These are phyloP conservation scores for Doryteuthis pealeii DNA, from an alignment of 1,140 invertebrate species.

Conservation along the genomic window DNA sequence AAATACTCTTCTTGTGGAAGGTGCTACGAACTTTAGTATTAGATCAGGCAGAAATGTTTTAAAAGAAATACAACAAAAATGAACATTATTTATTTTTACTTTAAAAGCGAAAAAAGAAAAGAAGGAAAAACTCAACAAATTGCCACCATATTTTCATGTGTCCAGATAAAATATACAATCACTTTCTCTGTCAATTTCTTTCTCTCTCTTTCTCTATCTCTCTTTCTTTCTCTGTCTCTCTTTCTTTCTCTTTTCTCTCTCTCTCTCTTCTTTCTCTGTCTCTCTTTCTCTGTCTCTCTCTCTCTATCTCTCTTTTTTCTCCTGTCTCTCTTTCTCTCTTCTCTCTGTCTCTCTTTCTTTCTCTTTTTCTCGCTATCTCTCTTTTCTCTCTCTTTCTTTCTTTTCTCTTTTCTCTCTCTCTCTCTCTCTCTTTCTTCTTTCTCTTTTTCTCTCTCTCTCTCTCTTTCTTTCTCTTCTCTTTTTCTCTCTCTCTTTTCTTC, in stretches of 20 bases:
- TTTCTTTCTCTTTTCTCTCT: not conserved
- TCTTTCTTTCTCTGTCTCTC: not conserved
- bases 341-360: not conserved
- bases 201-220: not conserved
- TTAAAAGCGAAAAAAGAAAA: too few relatives aligned
- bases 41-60: too few relatives aligned
- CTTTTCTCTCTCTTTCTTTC: not conserved
- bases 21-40: too few relatives aligned
- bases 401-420: not conserved
- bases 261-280: not conserved
- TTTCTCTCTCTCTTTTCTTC: not conserved
- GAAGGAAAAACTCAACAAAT: too few relatives aligned
- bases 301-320: not conserved
- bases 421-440: not conserved
- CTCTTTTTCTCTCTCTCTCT: not conserved
- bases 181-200: too few relatives aligned
- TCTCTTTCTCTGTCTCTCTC: not conserved
- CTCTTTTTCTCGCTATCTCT: not conserved
- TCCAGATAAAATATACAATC: too few relatives aligned
- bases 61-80: too few relatives aligned
- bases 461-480: not conserved
- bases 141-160: too few relatives aligned
- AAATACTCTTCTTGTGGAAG: too few relatives aligned
- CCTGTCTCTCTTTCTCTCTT: not conserved
- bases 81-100: too few relatives aligned